These are phyloP conservation scores for Silurus aristotelis DNA, from an alignment of 2,797 vertebrate genomes.

Conservation along the genomic window DNA sequence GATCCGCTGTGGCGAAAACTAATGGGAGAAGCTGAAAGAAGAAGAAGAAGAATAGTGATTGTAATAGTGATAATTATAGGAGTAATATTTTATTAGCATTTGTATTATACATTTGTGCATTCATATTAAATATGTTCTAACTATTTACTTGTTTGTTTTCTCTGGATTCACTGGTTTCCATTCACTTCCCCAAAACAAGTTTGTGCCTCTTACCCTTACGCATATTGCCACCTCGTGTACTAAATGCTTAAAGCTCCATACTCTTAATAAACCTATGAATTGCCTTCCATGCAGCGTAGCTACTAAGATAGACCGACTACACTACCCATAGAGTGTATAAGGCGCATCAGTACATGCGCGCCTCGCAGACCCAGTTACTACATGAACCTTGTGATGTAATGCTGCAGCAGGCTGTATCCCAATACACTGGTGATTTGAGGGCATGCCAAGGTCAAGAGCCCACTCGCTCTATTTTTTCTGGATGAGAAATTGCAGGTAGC, in stretches of 20 bases:
- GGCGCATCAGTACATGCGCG: neutral
- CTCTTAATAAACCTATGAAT: neutral
- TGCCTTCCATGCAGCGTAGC: neutral
- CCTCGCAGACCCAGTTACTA: conserved; percentile 22
- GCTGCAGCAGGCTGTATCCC: conserved; percentile 19
- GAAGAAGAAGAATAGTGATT: no score
- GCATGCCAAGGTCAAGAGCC: conserved; percentile 33
- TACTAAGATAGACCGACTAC: neutral
- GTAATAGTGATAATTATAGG: no score
- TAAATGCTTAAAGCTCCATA: neutral
- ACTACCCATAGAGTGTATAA: neutral
- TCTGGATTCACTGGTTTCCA: neutral
- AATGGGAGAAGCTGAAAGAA: no score
- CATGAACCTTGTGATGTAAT: conserved; percentile 19
- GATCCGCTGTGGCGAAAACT: no score
- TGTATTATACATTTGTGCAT: no score
- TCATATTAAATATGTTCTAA: neutral
- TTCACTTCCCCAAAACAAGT: neutral
- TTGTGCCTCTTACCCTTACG: neutral
- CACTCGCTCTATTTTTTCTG: neutral
- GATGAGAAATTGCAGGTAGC: conserved; percentile 27
- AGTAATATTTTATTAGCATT: no score
- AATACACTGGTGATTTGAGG: conserved; percentile 1
- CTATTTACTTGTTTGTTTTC: no score
- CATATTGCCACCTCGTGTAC: neutral